Conservation (phyloP, 2,888 invertebrate genomes). For the Agrilus mali region DNA sequence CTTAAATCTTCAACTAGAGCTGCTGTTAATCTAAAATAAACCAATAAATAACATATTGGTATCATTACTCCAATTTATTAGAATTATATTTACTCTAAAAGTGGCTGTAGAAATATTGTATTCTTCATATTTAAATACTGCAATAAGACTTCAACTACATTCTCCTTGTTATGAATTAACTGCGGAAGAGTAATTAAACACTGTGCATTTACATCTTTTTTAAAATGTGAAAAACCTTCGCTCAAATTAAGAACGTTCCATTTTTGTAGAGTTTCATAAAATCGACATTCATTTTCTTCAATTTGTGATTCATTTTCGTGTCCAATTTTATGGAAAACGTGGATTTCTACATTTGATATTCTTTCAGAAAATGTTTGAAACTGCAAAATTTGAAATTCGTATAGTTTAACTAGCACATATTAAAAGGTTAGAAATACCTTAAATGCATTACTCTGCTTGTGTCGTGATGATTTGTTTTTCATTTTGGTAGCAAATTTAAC, state of each 20-base stretch:
- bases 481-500: conserved; percentile 30
- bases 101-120: conserved; percentile 61
- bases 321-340: conserved; percentile 74
- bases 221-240: conserved; percentile 65
- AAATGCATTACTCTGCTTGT: conserved; percentile 66
- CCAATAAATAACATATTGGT: conserved; percentile 8
- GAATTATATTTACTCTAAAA: conserved; percentile 63
- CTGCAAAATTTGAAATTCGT: conserved; percentile 36
- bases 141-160: conserved; percentile 57
- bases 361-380: conserved; percentile 81
- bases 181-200: conserved; percentile 70
- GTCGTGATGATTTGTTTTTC: conserved; percentile 60
- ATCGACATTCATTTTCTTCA: conserved; percentile 63
- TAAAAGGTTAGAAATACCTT: conserved; percentile 41
- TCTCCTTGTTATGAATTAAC: conserved; percentile 66
- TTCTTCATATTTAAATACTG: conserved; percentile 62
- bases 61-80: background rate
- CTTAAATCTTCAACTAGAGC: conserved; percentile 79
- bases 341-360: conserved; percentile 73
- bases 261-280: conserved; percentile 71
- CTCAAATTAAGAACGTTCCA: conserved; percentile 84
- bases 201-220: conserved; percentile 53
- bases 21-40: conserved; percentile 55
- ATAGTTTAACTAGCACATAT: conserved; percentile 3
- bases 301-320: conserved; percentile 58